Evolutionary conservation across 2,888 invertebrate species (phyloP).

Genomic region (Eristalinus aeneus): DNA sequence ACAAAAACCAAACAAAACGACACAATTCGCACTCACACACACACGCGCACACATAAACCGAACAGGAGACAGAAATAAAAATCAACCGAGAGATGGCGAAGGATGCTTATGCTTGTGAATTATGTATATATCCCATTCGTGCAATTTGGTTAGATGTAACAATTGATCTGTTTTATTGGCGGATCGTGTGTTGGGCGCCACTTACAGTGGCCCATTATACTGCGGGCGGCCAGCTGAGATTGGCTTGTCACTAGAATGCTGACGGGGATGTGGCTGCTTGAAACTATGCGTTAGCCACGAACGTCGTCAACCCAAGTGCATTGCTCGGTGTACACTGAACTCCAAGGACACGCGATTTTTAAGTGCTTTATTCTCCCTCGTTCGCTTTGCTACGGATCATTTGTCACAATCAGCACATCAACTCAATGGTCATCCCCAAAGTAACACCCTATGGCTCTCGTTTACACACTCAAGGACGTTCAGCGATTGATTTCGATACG

Average conservation of each 20-base stretch:
- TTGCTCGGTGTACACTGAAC: background rate
- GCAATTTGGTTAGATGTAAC: slow-evolving; percentile 35
- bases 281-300: slow-evolving; percentile 10
- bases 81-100: background rate
- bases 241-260: slow-evolving; percentile 34
- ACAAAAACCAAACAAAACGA: background rate
- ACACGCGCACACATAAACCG: background rate
- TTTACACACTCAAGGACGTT: background rate
- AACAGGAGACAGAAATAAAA: background rate
- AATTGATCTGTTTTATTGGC: slow-evolving; percentile 24
- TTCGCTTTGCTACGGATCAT: background rate
- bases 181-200: slow-evolving; percentile 71
- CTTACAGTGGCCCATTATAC: slow-evolving; percentile 74
- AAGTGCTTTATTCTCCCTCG: background rate
- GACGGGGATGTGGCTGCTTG: slow-evolving; percentile 15
- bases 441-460: background rate
- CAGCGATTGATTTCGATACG: background rate
- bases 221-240: slow-evolving; percentile 22
- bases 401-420: background rate
- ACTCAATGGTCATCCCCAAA: background rate
- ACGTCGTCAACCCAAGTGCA: background rate
- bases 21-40: background rate
- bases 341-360: slow-evolving; percentile 1
- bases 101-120: slow-evolving; percentile 13
- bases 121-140: slow-evolving; percentile 39